Evolutionary conservation across 2,797 vertebrate species (phyloP).

Genomic region (Falco berigora): DNA sequence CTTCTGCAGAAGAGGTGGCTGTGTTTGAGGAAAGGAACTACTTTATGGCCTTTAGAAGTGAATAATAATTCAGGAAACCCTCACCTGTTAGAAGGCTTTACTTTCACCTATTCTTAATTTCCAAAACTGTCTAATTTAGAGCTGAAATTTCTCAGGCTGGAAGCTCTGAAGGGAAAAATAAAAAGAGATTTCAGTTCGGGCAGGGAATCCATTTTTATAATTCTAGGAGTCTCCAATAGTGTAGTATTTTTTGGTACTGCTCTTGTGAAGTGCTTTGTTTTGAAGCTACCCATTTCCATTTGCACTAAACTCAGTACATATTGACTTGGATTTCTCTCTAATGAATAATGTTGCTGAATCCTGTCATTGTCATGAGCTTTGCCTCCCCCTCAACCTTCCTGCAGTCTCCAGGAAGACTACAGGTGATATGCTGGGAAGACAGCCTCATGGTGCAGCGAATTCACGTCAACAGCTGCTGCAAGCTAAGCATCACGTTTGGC

Average conservation of each 20-base stretch:
- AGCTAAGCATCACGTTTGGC: neutral
- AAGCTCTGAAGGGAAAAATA: neutral
- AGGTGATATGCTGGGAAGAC: neutral
- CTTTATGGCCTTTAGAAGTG: neutral
- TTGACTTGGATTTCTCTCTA: neutral
- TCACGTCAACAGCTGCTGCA: neutral
- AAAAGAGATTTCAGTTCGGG: neutral
- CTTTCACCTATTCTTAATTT: neutral
- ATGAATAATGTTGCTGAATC: neutral
- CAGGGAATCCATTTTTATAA: neutral
- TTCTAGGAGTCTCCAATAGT: neutral
- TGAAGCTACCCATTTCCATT: neutral
- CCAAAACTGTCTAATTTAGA: neutral
- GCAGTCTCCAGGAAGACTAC: neutral
- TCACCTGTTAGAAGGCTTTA: neutral
- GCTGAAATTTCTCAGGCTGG: neutral
- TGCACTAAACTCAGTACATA: neutral
- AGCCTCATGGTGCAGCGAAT: neutral
- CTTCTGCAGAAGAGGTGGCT: neutral
- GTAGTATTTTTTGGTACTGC: neutral
- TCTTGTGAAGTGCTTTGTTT: neutral
- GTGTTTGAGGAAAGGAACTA: neutral
- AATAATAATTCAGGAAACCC: neutral
- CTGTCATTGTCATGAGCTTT: neutral
- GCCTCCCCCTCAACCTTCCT: neutral